These are phyloP conservation scores for Nycticebus coucang DNA, from an alignment of 2,113 vertebrate species.

Conservation along the genomic window DNA sequence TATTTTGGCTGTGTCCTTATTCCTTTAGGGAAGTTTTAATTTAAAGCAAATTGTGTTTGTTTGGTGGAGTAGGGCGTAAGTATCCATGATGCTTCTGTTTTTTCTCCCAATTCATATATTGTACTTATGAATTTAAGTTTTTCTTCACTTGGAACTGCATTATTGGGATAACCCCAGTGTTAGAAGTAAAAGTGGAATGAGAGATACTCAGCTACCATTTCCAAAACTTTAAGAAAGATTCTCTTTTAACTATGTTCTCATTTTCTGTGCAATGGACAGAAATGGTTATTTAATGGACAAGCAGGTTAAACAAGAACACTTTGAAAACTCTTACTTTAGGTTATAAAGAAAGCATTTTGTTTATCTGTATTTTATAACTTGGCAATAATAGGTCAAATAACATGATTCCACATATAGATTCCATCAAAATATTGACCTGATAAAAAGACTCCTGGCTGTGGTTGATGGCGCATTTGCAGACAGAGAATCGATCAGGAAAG, in stretches of 20 bases:
- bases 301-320: background rate
- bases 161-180: no score
- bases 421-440: background rate
- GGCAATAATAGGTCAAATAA: background rate
- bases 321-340: background rate
- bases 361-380: background rate
- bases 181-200: background rate
- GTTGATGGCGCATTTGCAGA: background rate
- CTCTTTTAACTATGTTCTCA: background rate
- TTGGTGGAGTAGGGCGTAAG: background rate
- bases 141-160: background rate
- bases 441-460: background rate
- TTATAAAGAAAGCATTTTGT: background rate
- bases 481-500: background rate
- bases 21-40: background rate
- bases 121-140: background rate
- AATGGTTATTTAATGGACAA: no score
- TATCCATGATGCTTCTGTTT: background rate
- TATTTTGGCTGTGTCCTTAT: background rate
- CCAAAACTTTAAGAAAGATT: background rate
- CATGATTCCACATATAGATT: background rate
- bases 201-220: background rate
- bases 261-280: background rate
- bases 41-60: background rate
- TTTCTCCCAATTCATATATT: background rate